Conservation (phyloP, 92 coral and sea anemone species). For the Umimayanthus chanpuru region DNA sequence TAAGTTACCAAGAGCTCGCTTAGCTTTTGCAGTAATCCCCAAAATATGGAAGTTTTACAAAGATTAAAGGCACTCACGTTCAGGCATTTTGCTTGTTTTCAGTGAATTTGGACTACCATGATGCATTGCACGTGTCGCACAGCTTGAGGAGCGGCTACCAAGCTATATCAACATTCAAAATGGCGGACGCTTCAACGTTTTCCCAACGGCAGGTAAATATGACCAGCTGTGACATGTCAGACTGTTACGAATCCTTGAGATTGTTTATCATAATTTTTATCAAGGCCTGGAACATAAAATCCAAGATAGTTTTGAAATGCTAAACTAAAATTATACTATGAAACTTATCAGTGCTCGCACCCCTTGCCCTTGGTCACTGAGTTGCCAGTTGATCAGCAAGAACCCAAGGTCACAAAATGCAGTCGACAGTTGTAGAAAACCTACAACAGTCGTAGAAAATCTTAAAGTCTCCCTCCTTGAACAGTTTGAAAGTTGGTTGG, state of each 20-base stretch:
- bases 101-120: background rate
- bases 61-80: slow-evolving; percentile 26
- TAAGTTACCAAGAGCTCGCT: background rate
- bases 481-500: too few species aligned
- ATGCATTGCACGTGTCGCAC: background rate
- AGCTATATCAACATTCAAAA: background rate
- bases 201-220: background rate
- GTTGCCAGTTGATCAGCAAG: too few species aligned
- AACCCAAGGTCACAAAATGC: too few species aligned
- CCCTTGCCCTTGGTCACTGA: too few species aligned
- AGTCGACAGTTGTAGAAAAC: too few species aligned
- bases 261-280: background rate
- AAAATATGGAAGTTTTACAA: background rate
- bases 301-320: too few species aligned
- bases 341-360: too few species aligned
- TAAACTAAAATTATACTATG: too few species aligned
- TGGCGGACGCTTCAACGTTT: background rate
- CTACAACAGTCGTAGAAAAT: too few species aligned
- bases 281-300: too few species aligned
- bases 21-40: background rate
- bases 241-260: background rate
- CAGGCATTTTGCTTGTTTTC: slow-evolving; percentile 18
- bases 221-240: background rate
- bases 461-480: too few species aligned
- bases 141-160: background rate